Evolutionary conservation across 2,113 vertebrate genomes (phyloP), one percentile per base, ranked within the genome.

Genomic region (Scalopus aquaticus): DNA sequence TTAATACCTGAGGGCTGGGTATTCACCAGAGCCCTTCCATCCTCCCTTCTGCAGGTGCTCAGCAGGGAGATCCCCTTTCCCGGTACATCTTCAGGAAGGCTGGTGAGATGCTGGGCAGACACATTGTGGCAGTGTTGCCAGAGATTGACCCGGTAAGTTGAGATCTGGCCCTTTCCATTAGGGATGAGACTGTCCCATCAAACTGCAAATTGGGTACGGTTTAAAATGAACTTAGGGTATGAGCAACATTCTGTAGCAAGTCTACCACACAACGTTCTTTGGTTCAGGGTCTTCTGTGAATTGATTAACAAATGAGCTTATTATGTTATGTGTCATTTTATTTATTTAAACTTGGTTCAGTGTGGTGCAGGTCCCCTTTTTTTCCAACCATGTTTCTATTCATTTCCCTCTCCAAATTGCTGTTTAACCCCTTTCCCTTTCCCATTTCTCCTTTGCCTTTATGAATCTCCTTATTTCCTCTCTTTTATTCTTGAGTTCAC

Each of bases 61-160:
- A 94, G 28, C 98, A 98, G 1, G 99, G 99, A 4, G 99, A 99
- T 70, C 96, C 98, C 0, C 98, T 99, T 28, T 99, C 99, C 96
- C 94, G 72, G 3, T 94, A 98, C 4, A 65, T 99, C 84, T 99
- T 99, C 97, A 95, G 58, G 51, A 96, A 98, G 93, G 99, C 99
- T 0, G 99, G 99, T 2, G 98, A 98, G 96, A 95, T 98, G n/a
- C 98, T 99, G 93, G 99, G 99, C 2, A 98, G 98, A 30, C 99
- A 99, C 1, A 95, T 99, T 0, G 98, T 98, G 2, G 99, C 99
- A 0, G 98, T 99, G 60, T 93, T 99, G 81, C 99, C 99, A 20
- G 97, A 98, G 81, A 98, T 98, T 4, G 97, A 99, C 74, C 93
- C 98, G 98, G 99, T 99, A 92, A 97, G 94, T 89, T 4, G 58